Evolutionary conservation across 37 sponge, comb jelly and placozoan species (phyloP).

Genomic region (Halichondria panicea): DNA sequence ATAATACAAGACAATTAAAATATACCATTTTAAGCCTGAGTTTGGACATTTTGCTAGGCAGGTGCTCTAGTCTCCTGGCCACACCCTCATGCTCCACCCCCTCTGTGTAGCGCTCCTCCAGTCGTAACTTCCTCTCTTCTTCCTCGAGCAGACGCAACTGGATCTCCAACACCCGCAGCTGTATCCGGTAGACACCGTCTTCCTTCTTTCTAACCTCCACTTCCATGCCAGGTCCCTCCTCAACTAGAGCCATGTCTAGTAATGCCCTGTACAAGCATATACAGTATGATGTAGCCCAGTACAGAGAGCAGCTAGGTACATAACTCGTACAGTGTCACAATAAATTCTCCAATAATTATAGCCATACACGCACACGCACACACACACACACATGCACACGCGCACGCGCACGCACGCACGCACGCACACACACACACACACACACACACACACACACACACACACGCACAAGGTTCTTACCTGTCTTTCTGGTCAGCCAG

Average conservation of each 20-base stretch:
- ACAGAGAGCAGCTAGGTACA: too few relatives aligned
- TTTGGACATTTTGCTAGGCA: conserved; percentile 28
- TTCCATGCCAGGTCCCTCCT: conserved; percentile 56
- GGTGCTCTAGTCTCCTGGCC: background rate
- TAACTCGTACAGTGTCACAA: too few relatives aligned
- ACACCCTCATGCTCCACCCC: conserved; percentile 9
- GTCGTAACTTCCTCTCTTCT: conserved; percentile 38
- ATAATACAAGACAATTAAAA: too few relatives aligned
- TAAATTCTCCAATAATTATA: too few relatives aligned
- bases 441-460: background rate
- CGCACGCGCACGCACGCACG: background rate
- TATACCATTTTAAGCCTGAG: conserved; percentile 35
- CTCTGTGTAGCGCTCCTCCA: conserved; percentile 22
- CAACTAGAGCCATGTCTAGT: conserved; percentile 52
- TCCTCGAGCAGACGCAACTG: conserved; percentile 45
- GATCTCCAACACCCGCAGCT: conserved; percentile 17
- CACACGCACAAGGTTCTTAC: too few relatives aligned
- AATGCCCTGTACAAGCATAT: too few relatives aligned
- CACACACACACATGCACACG: background rate
- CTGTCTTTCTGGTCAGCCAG: conserved; percentile 39
- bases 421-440: conserved; percentile 6
- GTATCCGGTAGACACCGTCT: conserved; percentile 29
- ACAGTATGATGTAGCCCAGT: too few relatives aligned
- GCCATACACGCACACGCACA: too few relatives aligned
- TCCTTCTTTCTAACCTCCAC: conserved; percentile 26